phyloP scores from a whole-genome alignment of 2,113 vertebrate genomes.

The Oncorhynchus kisutch region DNA sequence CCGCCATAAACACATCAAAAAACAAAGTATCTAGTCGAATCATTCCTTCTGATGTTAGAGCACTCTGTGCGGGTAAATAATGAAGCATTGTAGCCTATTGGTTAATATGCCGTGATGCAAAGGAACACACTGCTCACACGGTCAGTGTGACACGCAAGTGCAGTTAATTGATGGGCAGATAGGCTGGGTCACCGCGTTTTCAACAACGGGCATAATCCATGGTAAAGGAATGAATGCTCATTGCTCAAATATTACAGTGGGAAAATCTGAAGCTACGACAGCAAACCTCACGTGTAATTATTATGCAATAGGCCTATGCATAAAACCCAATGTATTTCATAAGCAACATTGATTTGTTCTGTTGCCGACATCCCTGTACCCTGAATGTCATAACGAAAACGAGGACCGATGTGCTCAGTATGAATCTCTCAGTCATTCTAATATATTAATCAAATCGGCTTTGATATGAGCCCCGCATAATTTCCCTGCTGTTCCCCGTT shows the following conservation, averaged over 20 bases:
- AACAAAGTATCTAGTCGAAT: too few relatives aligned
- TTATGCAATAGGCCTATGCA: too few relatives aligned
- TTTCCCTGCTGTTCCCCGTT: slow-evolving; percentile 14
- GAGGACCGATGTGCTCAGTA: not conserved
- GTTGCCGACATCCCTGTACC: not conserved
- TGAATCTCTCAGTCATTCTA: too few relatives aligned
- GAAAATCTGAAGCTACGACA: slow-evolving; percentile 35
- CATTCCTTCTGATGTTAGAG: too few relatives aligned
- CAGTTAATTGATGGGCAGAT: not conserved
- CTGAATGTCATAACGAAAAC: not conserved
- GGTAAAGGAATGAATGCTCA: not conserved
- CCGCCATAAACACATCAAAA: too few relatives aligned
- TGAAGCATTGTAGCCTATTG: not conserved
- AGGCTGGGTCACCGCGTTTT: not conserved
- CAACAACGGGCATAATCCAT: not conserved
- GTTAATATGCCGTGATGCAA: not conserved
- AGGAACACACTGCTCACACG: not conserved
- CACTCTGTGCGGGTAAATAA: not conserved
- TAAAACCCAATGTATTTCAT: too few relatives aligned
- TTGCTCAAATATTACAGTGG: not conserved
- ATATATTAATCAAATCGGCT: too few relatives aligned
- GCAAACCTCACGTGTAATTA: slow-evolving; percentile 16
- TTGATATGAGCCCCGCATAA: slow-evolving; percentile 26
- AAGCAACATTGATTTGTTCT: not conserved
- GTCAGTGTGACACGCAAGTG: not conserved